Evolutionary conservation across 2,113 vertebrate genomes (phyloP).

Genomic region (Antechinus flavipes): DNA sequence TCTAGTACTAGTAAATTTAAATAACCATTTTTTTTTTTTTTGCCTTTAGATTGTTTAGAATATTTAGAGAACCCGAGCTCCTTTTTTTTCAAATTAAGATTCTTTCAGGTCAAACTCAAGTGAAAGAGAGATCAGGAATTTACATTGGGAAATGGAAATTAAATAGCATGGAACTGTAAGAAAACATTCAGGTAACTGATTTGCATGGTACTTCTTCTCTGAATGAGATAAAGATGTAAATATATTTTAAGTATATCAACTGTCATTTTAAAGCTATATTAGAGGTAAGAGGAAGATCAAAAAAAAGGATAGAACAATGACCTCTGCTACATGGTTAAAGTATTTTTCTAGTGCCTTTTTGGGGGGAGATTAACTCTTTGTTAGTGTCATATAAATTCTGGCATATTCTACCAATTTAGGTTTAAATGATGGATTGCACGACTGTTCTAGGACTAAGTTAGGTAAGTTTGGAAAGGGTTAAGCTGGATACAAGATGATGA

Average conservation of each 20-base stretch:
- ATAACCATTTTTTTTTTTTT: fast-evolving
- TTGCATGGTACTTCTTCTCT: background rate
- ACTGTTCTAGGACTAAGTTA: too few relatives aligned
- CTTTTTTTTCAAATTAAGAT: background rate
- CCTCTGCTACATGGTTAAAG: too few relatives aligned
- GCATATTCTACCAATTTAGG: background rate
- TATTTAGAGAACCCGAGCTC: background rate
- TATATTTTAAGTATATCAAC: background rate
- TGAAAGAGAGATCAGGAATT: background rate
- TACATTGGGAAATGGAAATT: background rate
- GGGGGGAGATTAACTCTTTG: background rate
- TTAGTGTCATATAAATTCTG: background rate
- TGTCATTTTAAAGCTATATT: too few relatives aligned
- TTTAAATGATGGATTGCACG: background rate
- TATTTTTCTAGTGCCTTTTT: background rate
- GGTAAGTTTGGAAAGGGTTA: background rate
- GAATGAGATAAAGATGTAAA: background rate
- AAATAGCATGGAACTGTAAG: background rate
- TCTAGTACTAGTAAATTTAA: background rate
- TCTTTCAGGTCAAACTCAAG: background rate
- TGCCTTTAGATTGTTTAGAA: background rate
- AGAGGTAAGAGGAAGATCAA: too few relatives aligned
- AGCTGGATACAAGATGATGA: background rate
- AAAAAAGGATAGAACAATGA: too few relatives aligned
- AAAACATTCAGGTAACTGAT: background rate